These are phyloP conservation scores for Chelon labrosus DNA, from an alignment of 2,797 vertebrate genomes.

Conservation along the genomic window DNA sequence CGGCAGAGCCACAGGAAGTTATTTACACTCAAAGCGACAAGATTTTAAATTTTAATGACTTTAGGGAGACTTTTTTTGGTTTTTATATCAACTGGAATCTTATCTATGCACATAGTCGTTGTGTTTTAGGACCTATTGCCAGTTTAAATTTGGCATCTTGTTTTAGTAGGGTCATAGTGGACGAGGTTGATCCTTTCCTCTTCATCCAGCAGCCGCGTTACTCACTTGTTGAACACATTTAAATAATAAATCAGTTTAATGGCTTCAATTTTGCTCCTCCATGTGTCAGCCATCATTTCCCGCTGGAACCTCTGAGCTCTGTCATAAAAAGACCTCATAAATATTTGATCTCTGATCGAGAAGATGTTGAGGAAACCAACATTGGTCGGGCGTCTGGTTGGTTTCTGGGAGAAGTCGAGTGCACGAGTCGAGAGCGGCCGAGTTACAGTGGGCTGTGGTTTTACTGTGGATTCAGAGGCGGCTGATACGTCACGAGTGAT, in stretches of 20 bases:
- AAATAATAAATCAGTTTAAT: not conserved
- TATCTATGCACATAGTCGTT: no score
- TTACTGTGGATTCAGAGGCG: no score
- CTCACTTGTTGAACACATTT: not conserved
- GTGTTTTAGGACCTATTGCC: no score
- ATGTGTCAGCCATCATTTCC: not conserved
- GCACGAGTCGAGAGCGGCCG: not conserved
- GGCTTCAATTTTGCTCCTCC: no score
- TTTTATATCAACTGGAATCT: no score
- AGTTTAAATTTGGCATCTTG: no score
- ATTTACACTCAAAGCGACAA: no score
- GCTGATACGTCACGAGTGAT: no score
- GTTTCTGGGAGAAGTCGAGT: constrained; percentile 25
- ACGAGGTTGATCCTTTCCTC: not conserved
- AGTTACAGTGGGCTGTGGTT: no score
- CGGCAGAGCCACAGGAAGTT: no score
- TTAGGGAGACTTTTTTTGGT: no score
- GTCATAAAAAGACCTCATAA: constrained; percentile 25
- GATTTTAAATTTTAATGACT: no score
- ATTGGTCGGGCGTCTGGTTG: not conserved
- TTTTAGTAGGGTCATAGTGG: not conserved
- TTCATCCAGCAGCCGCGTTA: not conserved
- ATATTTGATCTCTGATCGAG: not conserved
- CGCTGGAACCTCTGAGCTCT: not conserved
- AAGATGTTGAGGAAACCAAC: constrained; percentile 19